Percentiles rank a stretch among this genome's conserved stretches.
phyloP scores from a whole-genome alignment of 2,888 invertebrate genomes.

The Tetramorium bicarinatum region DNA sequence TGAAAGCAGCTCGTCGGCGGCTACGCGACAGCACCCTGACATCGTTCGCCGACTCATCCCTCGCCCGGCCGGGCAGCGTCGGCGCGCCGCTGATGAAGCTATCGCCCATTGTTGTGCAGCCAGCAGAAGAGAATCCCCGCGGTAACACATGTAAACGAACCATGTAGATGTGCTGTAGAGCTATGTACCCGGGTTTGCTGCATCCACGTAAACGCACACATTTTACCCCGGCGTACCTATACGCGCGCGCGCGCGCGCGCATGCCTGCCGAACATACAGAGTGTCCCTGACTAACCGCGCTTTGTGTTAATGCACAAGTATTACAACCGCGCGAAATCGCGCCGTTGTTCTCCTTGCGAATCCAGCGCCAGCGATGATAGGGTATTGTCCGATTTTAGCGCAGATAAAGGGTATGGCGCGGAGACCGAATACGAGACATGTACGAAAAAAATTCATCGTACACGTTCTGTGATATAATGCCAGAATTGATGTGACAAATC shows the following conservation, averaged over 20 bases:
- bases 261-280: slow-evolving; percentile 33
- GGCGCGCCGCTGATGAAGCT: slow-evolving; percentile 75
- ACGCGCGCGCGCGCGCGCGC: slow-evolving; percentile 37
- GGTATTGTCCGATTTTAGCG: slow-evolving; percentile 23
- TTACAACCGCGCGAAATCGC: slow-evolving; percentile 21
- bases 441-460: background rate
- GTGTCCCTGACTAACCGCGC: slow-evolving; percentile 29
- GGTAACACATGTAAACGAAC: slow-evolving; percentile 81
- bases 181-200: slow-evolving; percentile 57
- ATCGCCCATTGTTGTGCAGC: slow-evolving; percentile 75
- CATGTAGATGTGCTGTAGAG: slow-evolving; percentile 54
- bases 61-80: slow-evolving; percentile 7
- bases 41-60: slow-evolving; percentile 30
- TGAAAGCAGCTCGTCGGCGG: slow-evolving; percentile 64
- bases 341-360: slow-evolving; percentile 4
- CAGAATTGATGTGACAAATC: background rate
- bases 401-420: background rate
- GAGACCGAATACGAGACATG: background rate
- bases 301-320: slow-evolving; percentile 24
- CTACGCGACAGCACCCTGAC: slow-evolving; percentile 50
- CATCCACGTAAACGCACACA: slow-evolving; percentile 61
- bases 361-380: background rate
- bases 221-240: background rate
- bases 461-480: background rate
- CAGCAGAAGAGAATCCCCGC: slow-evolving; percentile 71